Evolutionary conservation across 2,888 invertebrate species (phyloP).

Genomic region (Phortica magna): DNA sequence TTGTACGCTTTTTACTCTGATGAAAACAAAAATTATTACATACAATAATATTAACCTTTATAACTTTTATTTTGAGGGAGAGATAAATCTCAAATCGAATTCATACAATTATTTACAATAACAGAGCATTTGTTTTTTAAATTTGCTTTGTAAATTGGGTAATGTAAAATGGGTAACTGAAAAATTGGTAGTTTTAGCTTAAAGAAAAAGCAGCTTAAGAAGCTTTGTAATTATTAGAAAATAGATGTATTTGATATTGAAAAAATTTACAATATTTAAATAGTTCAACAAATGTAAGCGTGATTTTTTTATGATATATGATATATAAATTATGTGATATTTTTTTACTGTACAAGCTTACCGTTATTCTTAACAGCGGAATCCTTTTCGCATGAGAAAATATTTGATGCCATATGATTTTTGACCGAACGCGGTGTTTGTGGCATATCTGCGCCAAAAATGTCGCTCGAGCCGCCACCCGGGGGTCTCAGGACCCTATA

Average conservation of each 20-base stretch:
- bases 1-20: slow-evolving; percentile 10
- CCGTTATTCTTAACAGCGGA: slow-evolving; percentile 74
- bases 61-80: neutral
- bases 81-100: no score
- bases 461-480: slow-evolving; percentile 82
- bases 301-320: neutral
- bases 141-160: no score
- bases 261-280: neutral
- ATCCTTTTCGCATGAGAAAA: slow-evolving; percentile 78
- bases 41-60: neutral
- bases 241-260: no score
- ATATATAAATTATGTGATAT: neutral
- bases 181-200: no score
- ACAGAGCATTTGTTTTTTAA: no score
- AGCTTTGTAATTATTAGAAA: neutral
- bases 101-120: no score
- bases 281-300: neutral
- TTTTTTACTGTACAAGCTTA: slow-evolving; percentile 55
- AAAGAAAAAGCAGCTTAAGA: slow-evolving; percentile 12
- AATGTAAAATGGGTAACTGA: no score
- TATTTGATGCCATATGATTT: slow-evolving; percentile 78
- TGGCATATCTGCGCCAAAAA: slow-evolving; percentile 78
- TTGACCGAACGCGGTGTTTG: slow-evolving; percentile 76
- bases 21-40: slow-evolving; percentile 3
- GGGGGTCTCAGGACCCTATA: slow-evolving; percentile 83